These are phyloP conservation scores for Drosophila littoralis DNA, from an alignment of 1,140 invertebrate genomes.

Conservation along the genomic window DNA sequence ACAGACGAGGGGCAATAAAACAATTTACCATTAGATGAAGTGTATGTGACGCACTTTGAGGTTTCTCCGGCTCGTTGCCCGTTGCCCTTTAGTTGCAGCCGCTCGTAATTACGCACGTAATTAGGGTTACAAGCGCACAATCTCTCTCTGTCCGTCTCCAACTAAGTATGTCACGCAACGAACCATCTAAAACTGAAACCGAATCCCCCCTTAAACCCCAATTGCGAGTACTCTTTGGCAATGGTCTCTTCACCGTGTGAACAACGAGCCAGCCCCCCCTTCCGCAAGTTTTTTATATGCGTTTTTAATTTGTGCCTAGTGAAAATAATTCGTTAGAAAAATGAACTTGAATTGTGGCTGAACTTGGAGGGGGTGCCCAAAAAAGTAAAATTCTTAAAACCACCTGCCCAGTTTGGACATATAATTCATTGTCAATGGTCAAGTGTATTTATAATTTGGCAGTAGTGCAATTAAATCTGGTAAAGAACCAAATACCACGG, in stretches of 20 bases:
- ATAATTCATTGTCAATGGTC: slow-evolving; percentile 67
- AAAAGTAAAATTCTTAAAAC: slow-evolving; percentile 32
- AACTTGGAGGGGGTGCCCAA: slow-evolving; percentile 30
- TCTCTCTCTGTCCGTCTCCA: slow-evolving; percentile 52
- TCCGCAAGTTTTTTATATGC: slow-evolving; percentile 11
- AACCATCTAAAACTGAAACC: slow-evolving; percentile 18
- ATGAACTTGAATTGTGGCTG: slow-evolving; percentile 45
- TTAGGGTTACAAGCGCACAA: slow-evolving; percentile 63
- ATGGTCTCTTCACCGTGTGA: slow-evolving; percentile 41
- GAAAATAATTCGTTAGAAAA: slow-evolving; percentile 24
- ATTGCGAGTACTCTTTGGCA: slow-evolving; percentile 12
- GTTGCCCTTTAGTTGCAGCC: neutral
- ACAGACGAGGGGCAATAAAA: slow-evolving; percentile 52
- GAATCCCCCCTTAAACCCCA: neutral
- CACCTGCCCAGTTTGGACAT: neutral
- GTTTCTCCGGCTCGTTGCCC: slow-evolving; percentile 31
- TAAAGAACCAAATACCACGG: slow-evolving; percentile 65
- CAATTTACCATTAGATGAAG: slow-evolving; percentile 62
- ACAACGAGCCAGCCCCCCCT: slow-evolving; percentile 3
- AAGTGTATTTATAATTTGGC: slow-evolving; percentile 57
- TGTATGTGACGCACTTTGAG: slow-evolving; percentile 58
- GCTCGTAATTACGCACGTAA: slow-evolving; percentile 63
- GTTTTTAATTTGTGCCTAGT: slow-evolving; percentile 27
- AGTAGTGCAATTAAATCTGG: slow-evolving; percentile 50
- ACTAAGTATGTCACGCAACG: slow-evolving; percentile 35